These are phyloP conservation scores for Micromesistius poutassou DNA, from an alignment of 2,797 vertebrate genomes.

Conservation along the genomic window DNA sequence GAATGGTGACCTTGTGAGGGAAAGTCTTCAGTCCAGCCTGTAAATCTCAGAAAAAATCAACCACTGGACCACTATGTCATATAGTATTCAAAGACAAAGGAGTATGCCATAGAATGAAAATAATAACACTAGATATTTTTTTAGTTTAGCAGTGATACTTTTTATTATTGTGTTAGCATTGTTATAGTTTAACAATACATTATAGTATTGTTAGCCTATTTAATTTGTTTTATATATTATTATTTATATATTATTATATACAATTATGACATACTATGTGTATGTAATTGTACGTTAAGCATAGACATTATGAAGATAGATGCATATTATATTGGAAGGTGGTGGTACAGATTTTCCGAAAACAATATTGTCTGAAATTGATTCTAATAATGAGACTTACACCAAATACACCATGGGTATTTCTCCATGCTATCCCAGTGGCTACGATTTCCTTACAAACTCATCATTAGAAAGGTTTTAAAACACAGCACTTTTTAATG, in stretches of 20 bases:
- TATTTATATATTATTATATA: too few species aligned
- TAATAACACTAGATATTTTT: background rate
- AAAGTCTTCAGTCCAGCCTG: slow-evolving; percentile 15
- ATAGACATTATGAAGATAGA: background rate
- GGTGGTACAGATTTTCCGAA: background rate
- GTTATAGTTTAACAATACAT: too few species aligned
- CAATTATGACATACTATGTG: background rate
- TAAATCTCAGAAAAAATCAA: slow-evolving; percentile 26
- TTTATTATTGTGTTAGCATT: background rate
- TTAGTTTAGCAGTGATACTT: background rate
- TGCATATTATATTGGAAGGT: background rate
- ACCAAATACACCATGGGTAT: background rate
- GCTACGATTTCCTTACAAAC: background rate
- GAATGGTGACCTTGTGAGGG: slow-evolving; percentile 17
- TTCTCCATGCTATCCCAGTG: background rate
- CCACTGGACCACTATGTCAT: slow-evolving; percentile 9
- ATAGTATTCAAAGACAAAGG: slow-evolving; percentile 23
- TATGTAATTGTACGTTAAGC: background rate
- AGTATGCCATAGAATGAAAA: slow-evolving; percentile 3
- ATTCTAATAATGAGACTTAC: background rate
- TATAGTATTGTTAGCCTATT: background rate
- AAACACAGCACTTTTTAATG: background rate
- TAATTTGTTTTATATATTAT: background rate
- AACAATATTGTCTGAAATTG: background rate
- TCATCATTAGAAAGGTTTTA: background rate